Conservation (phyloP, 2,888 invertebrate genomes). For the Coecobrya sp. region DNA sequence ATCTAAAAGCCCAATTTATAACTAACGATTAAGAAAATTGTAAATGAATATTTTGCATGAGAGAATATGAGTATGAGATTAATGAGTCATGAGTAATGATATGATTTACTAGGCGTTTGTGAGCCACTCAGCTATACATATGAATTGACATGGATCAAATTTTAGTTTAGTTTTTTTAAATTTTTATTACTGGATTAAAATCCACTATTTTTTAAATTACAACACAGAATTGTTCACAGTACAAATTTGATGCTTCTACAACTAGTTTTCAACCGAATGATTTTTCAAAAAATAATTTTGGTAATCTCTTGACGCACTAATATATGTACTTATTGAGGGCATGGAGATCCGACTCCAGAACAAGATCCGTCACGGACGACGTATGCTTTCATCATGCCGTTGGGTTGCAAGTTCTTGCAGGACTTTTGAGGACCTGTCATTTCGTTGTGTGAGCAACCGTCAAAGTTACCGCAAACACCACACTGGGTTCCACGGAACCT, state of each 20-base stretch:
- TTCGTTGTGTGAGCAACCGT: conserved; percentile 84
- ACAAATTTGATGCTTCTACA: not conserved
- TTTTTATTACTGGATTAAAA: conserved; percentile 9
- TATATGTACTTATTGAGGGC: conserved; percentile 40
- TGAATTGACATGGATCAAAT: too few species aligned
- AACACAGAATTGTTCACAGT: not conserved
- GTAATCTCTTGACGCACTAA: not conserved
- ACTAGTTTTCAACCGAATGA: not conserved
- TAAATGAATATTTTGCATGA: too few species aligned
- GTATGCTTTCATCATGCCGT: conserved; percentile 86
- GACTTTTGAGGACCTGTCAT: conserved; percentile 84
- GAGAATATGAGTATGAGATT: too few species aligned
- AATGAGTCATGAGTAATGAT: too few species aligned
- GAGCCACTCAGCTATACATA: too few species aligned
- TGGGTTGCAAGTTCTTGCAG: conserved; percentile 84
- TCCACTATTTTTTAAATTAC: not conserved
- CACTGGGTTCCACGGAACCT: conserved; percentile 85
- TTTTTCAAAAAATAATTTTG: conserved; percentile 16
- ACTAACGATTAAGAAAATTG: too few species aligned
- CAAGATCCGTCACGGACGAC: conserved; percentile 85
- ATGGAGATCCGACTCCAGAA: conserved; percentile 81
- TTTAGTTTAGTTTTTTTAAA: not conserved
- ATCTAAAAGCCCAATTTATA: too few species aligned
- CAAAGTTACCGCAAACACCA: conserved; percentile 86
- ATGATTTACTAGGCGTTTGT: too few species aligned